Base-by-base conservation (phyloP, 2,113 vertebrate species). In the Chlorodrepanis virens region DNA sequence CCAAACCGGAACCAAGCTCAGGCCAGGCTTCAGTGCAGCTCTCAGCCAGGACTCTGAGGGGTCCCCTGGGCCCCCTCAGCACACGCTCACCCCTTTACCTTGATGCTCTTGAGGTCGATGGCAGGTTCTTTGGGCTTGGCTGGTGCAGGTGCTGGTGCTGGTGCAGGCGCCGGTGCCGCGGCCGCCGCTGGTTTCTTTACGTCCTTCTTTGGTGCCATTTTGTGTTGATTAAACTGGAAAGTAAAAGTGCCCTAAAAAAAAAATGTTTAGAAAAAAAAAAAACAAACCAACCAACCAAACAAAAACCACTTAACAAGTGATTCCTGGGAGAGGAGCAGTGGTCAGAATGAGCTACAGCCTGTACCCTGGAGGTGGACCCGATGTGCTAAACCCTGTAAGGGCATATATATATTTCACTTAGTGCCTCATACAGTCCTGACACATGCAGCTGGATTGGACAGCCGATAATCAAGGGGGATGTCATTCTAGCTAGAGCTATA, bases 191-290 rank as follows among this genome's bases (percentile, higher is more conserved):
- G 97, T 83, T 98, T 98, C 98, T 98, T 98, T 94, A 97, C 98
- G 0, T 98, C 98, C 93, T 98, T 98, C 98, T 98, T 98, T 97
- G 98, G 98, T 98, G 98, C 98, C 98, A 98, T 98, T 98, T 97
- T 96, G 77, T 95, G 44, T 65, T 67, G 52, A 85, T 96, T 87
- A 68, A 86, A 70, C 44, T 95, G 85, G 81, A 95, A 97, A 97
- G 87, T 64, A 94, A 97, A 97, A 81, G 67, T 96, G 63, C 89
- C 81, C 97, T 50, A 35, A 49, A 63, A 45, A 45, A 49, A 28
- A 17, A 8, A 1, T 19, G 2, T 8, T 45, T 5, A 12, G 37
- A 56, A 93, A 59, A 63, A 9, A 45, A 42, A 70, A 15, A 15
- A 14, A 37, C 37, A 14, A 5, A 20, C 13, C 42, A 12, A 45